These are phyloP conservation scores for Trematomus loennbergii DNA, from an alignment of 2,113 vertebrate genomes.

Conservation along the genomic window DNA sequence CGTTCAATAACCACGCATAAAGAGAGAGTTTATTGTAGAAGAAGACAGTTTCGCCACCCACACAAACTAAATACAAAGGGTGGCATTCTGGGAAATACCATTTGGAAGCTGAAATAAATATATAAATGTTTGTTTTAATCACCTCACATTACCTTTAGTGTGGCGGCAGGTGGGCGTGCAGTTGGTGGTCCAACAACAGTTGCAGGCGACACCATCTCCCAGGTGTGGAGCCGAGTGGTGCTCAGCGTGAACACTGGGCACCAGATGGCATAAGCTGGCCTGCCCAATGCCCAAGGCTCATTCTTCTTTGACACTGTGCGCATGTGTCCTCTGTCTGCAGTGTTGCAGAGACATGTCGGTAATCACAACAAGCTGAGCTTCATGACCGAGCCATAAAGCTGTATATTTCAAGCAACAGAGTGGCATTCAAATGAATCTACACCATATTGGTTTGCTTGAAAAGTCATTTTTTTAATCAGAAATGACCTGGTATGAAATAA, in stretches of 20 bases:
- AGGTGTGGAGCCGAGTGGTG: slow-evolving; percentile 72
- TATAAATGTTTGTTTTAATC: slow-evolving; percentile 21
- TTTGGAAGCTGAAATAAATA: too few species aligned
- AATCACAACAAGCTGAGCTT: slow-evolving; percentile 46
- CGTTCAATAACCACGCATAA: neutral
- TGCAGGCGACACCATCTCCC: slow-evolving; percentile 64
- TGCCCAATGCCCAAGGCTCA: slow-evolving; percentile 55
- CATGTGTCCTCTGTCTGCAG: slow-evolving; percentile 24
- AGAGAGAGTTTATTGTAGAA: neutral
- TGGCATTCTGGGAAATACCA: too few species aligned
- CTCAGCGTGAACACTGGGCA: slow-evolving; percentile 69
- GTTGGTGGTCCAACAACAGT: slow-evolving; percentile 70
- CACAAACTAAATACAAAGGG: too few species aligned
- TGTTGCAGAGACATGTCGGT: slow-evolving; percentile 24
- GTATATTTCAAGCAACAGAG: slow-evolving; percentile 5
- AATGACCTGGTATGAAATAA: slow-evolving; percentile 1
- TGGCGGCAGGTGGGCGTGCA: slow-evolving; percentile 71
- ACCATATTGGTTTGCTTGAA: slow-evolving; percentile 1
- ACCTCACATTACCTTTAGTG: neutral
- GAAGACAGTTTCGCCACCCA: neutral
- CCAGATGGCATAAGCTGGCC: slow-evolving; percentile 69
- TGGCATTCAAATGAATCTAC: slow-evolving; percentile 11
- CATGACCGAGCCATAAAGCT: too few species aligned
- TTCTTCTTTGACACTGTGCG: slow-evolving; percentile 51
- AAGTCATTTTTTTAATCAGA: neutral